Conservation (phyloP, 2,113 vertebrate genomes). For the Baryphthengus martii region DNA sequence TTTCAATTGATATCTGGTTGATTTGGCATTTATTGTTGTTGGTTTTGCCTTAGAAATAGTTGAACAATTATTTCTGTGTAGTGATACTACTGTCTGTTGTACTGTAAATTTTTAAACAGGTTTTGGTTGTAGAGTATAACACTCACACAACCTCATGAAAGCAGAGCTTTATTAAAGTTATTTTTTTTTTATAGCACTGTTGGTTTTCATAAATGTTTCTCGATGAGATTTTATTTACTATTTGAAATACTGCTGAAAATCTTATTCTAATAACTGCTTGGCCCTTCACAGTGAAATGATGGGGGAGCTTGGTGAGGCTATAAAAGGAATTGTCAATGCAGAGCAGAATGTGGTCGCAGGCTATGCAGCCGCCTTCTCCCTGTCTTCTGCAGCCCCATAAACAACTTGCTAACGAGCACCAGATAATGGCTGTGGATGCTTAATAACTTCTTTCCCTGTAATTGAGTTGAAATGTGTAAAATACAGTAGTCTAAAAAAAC, state of each 20-base stretch:
- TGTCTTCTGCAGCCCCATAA: not conserved
- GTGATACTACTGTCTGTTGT: not conserved
- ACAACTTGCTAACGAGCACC: conserved; percentile 29
- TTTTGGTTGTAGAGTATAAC: not conserved
- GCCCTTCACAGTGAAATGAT: not conserved
- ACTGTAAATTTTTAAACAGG: not conserved
- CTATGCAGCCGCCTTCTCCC: not conserved
- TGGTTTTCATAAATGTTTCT: not conserved
- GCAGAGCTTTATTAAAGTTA: not conserved
- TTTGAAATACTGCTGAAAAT: not conserved
- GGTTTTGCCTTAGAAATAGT: not conserved
- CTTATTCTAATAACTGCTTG: not conserved
- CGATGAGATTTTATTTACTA: not conserved
- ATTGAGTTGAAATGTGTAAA: not conserved
- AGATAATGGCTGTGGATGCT: not conserved
- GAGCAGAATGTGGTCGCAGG: not conserved
- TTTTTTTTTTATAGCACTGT: not conserved
- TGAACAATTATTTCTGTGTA: not conserved
- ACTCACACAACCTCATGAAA: not conserved
- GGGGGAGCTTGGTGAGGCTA: not conserved
- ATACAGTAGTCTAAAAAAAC: not conserved
- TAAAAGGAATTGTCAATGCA: not conserved
- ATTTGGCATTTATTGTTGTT: not conserved
- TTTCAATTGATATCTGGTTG: not conserved
- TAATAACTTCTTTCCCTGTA: not conserved